Conservation (phyloP, 2,113 vertebrate species). For the Cephalopholis sonnerati region DNA sequence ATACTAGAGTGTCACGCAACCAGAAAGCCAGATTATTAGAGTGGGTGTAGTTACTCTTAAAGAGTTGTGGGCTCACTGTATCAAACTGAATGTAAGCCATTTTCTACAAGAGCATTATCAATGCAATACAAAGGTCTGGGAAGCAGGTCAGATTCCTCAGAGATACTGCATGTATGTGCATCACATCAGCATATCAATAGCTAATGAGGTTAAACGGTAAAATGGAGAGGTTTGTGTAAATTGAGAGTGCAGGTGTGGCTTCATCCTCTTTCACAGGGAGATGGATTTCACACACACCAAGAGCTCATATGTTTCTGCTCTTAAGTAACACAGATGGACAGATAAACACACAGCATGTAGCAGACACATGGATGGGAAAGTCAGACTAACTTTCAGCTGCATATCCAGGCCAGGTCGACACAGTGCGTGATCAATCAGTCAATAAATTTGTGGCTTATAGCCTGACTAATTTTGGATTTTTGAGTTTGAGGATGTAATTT, state of each 20-base stretch:
- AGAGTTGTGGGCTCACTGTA: too few species aligned
- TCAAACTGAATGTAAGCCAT: too few species aligned
- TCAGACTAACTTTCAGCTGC: background rate
- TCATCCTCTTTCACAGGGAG: slow-evolving; percentile 24
- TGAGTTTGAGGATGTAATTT: too few species aligned
- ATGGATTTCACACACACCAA: slow-evolving; percentile 11
- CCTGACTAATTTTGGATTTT: too few species aligned
- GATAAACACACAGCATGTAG: background rate
- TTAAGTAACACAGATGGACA: background rate
- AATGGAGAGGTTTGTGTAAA: background rate
- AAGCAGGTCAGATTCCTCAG: slow-evolving; percentile 32
- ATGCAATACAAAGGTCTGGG: background rate
- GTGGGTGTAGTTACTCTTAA: background rate
- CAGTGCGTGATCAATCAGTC: background rate
- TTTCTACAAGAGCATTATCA: background rate
- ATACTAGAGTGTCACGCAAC: too few species aligned
- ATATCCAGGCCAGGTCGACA: background rate
- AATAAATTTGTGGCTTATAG: too few species aligned
- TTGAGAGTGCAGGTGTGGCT: slow-evolving; percentile 19
- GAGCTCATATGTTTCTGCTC: background rate
- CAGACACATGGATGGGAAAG: background rate
- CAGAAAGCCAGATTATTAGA: background rate
- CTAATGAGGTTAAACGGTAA: too few species aligned
- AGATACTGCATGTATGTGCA: too few species aligned
- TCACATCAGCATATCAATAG: too few species aligned